Conservation (phyloP, 2,797 vertebrate species). For the Mycteria americana region DNA sequence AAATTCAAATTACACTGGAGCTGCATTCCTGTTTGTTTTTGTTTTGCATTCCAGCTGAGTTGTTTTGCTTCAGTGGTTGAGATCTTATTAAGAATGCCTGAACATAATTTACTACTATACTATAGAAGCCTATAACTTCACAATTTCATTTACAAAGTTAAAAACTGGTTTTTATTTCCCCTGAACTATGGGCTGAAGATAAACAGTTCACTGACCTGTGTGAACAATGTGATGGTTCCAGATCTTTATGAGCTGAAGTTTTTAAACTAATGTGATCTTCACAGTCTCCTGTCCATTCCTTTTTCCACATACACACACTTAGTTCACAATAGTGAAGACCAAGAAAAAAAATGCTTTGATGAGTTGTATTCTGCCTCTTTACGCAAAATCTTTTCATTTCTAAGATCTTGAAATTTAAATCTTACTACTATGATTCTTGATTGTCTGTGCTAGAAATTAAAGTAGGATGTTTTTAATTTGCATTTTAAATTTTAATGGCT, state of each 20-base stretch:
- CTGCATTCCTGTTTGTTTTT: conserved; percentile 56
- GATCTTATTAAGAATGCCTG: neutral
- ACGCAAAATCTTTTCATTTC: neutral
- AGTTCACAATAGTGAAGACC: neutral
- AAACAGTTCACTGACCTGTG: neutral
- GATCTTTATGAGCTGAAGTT: neutral
- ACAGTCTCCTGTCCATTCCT: neutral
- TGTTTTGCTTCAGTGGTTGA: conserved; percentile 33
- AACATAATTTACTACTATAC: neutral
- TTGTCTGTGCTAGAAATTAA: neutral
- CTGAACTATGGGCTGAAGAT: neutral
- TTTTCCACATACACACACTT: neutral
- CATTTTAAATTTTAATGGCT: neutral
- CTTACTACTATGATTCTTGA: neutral
- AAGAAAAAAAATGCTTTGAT: neutral
- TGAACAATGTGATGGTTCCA: neutral
- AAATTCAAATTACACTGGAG: conserved; percentile 50
- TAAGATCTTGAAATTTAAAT: neutral
- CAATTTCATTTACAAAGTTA: neutral
- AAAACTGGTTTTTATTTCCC: neutral
- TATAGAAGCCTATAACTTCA: neutral
- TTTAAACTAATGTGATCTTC: neutral
- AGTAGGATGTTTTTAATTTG: neutral
- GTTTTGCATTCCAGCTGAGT: conserved; percentile 58
- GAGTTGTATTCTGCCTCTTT: neutral